A percentile compares a stretch with the other conserved stretches of the same genome.
Evolutionary conservation across 2,797 vertebrate species (phyloP).

Genomic region (Antennarius maculatus): DNA sequence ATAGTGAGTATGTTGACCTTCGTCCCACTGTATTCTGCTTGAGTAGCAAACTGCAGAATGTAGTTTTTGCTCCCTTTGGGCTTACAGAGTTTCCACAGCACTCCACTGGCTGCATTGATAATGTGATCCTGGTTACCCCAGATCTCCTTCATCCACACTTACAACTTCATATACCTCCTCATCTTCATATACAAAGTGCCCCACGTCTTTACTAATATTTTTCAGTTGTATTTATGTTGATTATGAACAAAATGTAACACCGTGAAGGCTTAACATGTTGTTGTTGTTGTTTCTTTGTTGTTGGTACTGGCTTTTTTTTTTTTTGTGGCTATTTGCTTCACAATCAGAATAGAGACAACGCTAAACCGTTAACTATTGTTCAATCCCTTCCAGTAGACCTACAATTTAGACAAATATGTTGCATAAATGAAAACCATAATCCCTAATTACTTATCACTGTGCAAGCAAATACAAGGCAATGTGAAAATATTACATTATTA

Average conservation of each 20-base stretch:
- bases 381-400: no score
- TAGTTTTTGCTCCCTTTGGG: slow-evolving; percentile 67
- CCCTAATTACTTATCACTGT: not conserved
- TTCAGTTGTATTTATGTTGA: not conserved
- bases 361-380: no score
- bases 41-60: slow-evolving; percentile 62
- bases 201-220: slow-evolving; percentile 1
- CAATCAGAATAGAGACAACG: not conserved
- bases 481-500: not conserved
- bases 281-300: no score
- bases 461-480: not conserved
- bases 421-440: not conserved
- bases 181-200: slow-evolving; percentile 5
- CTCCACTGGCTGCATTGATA: slow-evolving; percentile 65
- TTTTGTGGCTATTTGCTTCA: not conserved
- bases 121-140: slow-evolving; percentile 65
- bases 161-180: slow-evolving; percentile 31
- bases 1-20: slow-evolving; percentile 59
- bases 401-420: not conserved
- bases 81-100: slow-evolving; percentile 73
- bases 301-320: no score
- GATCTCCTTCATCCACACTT: slow-evolving; percentile 53
- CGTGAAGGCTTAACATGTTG: not conserved
- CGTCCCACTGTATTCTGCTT: slow-evolving; percentile 45
- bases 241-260: not conserved